Evolutionary conservation across 1,140 invertebrate species (phyloP).

Genomic region (Cherax quadricarinatus): DNA sequence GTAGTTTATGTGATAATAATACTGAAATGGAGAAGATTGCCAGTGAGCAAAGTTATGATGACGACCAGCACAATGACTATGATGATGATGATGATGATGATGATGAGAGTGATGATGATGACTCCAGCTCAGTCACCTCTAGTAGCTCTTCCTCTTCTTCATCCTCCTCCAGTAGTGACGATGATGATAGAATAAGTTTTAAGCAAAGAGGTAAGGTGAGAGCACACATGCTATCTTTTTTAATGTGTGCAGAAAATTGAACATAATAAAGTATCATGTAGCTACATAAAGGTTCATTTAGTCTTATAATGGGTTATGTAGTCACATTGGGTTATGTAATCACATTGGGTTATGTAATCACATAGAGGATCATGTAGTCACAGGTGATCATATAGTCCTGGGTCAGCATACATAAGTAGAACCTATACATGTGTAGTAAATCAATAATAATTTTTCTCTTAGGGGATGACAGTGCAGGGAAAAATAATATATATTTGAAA

Average conservation of each 20-base stretch:
- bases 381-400: no score
- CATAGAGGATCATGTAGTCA: no score
- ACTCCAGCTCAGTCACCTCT: slow-evolving; percentile 60
- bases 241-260: neutral
- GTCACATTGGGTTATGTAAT: no score
- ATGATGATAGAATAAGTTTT: slow-evolving; percentile 68
- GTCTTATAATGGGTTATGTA: no score
- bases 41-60: slow-evolving; percentile 10
- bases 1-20: neutral
- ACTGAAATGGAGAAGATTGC: slow-evolving; percentile 7
- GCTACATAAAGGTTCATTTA: no score
- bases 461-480: no score
- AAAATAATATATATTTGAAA: no score
- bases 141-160: slow-evolving; percentile 42
- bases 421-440: no score
- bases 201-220: slow-evolving; percentile 60
- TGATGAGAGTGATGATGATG: slow-evolving; percentile 62
- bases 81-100: slow-evolving; percentile 60
- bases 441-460: no score
- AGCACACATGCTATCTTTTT: neutral
- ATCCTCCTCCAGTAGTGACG: slow-evolving; percentile 62
- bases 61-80: slow-evolving; percentile 45
- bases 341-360: no score
- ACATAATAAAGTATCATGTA: neutral
- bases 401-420: no score